Evolutionary conservation across 1,140 invertebrate species (phyloP).

Genomic region (Pogonomyrmex californicus): DNA sequence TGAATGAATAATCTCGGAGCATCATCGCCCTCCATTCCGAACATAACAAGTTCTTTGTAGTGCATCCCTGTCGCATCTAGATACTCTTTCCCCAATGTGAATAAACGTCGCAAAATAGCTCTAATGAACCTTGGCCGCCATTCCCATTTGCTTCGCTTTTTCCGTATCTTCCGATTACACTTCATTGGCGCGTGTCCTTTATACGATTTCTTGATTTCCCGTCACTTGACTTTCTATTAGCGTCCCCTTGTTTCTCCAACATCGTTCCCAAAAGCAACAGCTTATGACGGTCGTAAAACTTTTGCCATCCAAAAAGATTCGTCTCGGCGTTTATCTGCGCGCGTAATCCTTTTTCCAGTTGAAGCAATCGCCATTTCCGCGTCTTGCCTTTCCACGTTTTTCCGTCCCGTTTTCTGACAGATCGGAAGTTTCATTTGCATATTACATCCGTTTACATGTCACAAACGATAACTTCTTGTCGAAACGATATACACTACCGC

Average conservation of each 20-base stretch:
- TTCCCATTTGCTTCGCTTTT: neutral
- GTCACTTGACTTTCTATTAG: constrained; percentile 9
- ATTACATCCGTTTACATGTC: constrained; percentile 13
- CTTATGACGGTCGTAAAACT: neutral
- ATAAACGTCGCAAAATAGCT: constrained; percentile 33
- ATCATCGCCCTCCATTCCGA: constrained; percentile 45
- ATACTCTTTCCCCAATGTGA: neutral
- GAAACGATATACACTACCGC: neutral
- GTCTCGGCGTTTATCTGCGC: neutral
- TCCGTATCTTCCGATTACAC: constrained; percentile 43
- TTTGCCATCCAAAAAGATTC: neutral
- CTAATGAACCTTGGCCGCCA: constrained; percentile 36
- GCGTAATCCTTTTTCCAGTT: neutral
- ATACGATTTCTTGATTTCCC: constrained; percentile 24
- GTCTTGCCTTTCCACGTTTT: neutral
- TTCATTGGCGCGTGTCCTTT: constrained; percentile 21
- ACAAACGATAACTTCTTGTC: constrained; percentile 1
- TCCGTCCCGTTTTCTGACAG: neutral
- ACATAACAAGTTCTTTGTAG: constrained; percentile 67
- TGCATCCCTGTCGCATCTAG: neutral
- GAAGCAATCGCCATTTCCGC: neutral
- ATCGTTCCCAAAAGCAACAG: neutral
- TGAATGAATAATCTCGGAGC: constrained; percentile 72
- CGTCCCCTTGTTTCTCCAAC: neutral
- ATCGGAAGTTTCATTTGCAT: neutral